These are phyloP conservation scores for Neuroscelio doddi DNA, from an alignment of 2,888 invertebrate genomes.

Conservation along the genomic window DNA sequence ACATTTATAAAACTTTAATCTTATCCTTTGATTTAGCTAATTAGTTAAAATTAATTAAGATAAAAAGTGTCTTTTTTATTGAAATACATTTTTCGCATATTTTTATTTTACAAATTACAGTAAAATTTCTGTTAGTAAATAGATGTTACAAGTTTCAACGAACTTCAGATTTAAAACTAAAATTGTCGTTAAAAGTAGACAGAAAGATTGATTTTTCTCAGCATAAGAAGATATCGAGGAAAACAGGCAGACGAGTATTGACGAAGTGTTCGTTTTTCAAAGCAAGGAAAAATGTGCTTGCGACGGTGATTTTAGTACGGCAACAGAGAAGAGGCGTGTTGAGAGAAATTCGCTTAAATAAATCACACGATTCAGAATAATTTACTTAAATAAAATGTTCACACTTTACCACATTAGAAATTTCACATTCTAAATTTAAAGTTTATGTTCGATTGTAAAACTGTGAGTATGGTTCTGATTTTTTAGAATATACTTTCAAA, in stretches of 20 bases:
- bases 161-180: not conserved
- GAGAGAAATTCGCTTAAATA: constrained; percentile 20
- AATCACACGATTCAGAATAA: constrained; percentile 14
- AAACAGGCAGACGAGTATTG: constrained; percentile 1
- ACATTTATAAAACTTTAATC: too few relatives aligned
- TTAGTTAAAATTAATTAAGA: too few relatives aligned
- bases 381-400: constrained; percentile 10
- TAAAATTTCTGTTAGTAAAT: too few relatives aligned
- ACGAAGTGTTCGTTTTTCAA: constrained; percentile 15
- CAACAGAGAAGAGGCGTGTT: constrained; percentile 33
- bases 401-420: not conserved
- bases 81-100: too few relatives aligned
- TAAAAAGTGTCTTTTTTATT: too few relatives aligned
- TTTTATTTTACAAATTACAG: not conserved
- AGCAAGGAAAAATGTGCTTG: constrained; percentile 24
- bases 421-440: not conserved
- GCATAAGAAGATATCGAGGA: not conserved
- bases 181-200: constrained; percentile 1
- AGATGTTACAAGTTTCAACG: not conserved
- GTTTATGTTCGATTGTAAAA: not conserved
- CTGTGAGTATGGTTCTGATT: not conserved
- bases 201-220: constrained; percentile 1
- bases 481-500: not conserved
- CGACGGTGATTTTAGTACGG: constrained; percentile 15
- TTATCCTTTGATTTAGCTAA: too few relatives aligned